Base-by-base conservation (phyloP, 1,140 invertebrate species). In the Eriosoma lanigerum region DNA sequence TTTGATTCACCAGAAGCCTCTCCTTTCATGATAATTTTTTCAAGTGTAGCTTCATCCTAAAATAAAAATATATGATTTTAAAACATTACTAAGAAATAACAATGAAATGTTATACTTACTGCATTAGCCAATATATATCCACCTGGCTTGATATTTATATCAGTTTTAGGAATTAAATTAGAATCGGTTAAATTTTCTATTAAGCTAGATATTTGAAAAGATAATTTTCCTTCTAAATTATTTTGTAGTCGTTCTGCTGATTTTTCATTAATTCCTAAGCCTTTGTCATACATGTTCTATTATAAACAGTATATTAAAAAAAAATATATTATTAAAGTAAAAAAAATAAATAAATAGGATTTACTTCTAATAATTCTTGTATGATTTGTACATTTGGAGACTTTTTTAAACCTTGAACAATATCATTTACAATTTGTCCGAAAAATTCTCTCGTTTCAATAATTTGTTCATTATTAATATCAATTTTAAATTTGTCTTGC, bases 151-250 rank as follows among this genome's bases (percentile, higher is more conserved):
- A 26, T 38, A 46, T n/a, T 58, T 3, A 60, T 17, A 19, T 48
- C 56, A n/a, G 21, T 1, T 78, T 78, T 78, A 62, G 87, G 85
- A 81, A 88, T 88, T 54, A 93, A 85, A 81, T 91, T 89, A 0
- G 88, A 86, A 10, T 91, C 90, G 46, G 89, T 89, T 4, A 93
- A 84, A 83, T 90, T 88, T 3, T 87, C 86, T n/a, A 93, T 83
- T 9, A 89, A 83, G 82, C 89, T 87, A 0, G 89, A 89, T 21
- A 92, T 87, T 83, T 88, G 86, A 1, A 88, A 86, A 0, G 89
- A 92, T 84, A 92, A 85, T 78, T 90, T 88, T 12, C 90, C 87
- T 4, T 68, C 68, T 3, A 92, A 84, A 75, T 86, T 87, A 73
- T 90, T 87, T 83, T 92, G 89, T 29, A 93, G 86, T 58, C 86